Conservation (phyloP, 2,888 invertebrate genomes). For the Drosophila kuntzei region DNA sequence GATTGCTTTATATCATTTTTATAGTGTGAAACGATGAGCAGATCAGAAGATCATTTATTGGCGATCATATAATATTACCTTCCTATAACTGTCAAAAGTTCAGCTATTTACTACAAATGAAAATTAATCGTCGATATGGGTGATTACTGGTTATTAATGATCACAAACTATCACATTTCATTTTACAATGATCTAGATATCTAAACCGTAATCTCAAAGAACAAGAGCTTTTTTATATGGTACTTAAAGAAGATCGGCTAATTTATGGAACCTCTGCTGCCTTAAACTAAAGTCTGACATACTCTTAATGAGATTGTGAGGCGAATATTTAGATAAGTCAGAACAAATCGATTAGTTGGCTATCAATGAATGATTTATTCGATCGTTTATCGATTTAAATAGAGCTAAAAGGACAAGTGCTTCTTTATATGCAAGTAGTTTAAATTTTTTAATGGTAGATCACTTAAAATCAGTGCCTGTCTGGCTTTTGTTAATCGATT, state of each 20-base stretch:
- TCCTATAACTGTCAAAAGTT: neutral
- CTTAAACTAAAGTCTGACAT: neutral
- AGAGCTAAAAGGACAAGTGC: neutral
- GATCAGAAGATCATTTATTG: neutral
- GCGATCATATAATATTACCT: neutral
- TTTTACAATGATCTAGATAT: neutral
- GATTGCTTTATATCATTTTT: neutral
- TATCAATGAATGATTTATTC: neutral
- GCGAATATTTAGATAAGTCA: neutral
- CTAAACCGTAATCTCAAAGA: neutral
- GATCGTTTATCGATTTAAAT: neutral
- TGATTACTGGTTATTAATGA: neutral
- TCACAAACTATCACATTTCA: conserved; percentile 3
- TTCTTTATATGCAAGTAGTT: neutral
- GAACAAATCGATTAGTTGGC: neutral
- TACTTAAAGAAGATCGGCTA: neutral
- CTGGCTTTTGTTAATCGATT: neutral
- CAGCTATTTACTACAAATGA: neutral
- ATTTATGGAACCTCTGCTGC: neutral
- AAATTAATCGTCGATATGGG: neutral
- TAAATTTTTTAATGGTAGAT: neutral
- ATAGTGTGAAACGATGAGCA: neutral
- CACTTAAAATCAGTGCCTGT: neutral
- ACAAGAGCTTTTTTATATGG: neutral
- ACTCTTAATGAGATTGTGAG: neutral